phyloP scores from a whole-genome alignment of 1,140 invertebrate species.

The Eurosta solidaginis region DNA sequence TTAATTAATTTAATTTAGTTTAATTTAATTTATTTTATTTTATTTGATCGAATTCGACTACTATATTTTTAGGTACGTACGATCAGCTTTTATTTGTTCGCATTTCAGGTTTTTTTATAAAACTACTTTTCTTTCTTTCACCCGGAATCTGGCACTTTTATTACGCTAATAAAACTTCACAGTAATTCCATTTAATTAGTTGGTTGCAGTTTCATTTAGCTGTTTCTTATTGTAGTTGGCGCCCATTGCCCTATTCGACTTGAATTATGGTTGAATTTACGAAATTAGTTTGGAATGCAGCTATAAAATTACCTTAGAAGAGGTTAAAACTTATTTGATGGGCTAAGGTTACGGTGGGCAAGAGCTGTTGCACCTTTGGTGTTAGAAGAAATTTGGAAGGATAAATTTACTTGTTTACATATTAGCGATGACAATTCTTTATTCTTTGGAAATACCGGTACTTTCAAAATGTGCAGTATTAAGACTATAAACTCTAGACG shows the following conservation, averaged over 20 bases:
- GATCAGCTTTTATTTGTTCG: background rate
- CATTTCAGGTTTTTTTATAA: background rate
- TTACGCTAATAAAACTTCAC: constrained; percentile 8
- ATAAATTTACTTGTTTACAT: no score
- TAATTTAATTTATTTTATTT: no score
- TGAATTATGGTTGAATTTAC: constrained; percentile 17
- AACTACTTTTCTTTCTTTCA: background rate
- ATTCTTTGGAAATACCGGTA: no score
- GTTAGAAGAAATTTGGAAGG: no score
- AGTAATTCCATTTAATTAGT: constrained; percentile 18
- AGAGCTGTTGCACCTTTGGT: background rate
- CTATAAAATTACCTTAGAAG: constrained; percentile 25
- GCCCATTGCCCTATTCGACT: background rate
- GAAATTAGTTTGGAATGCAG: constrained; percentile 21
- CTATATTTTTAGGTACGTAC: no score
- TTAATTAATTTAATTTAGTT: no score
- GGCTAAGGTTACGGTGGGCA: background rate
- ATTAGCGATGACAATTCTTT: no score
- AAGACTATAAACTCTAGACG: no score
- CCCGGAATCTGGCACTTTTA: constrained; percentile 7
- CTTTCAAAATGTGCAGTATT: no score
- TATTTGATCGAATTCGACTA: no score
- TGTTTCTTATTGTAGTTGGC: no score
- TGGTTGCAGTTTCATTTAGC: constrained; percentile 18
- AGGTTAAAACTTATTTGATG: background rate